Conservation (phyloP, 2,113 vertebrate genomes). For the Paedocypris sp. region DNA sequence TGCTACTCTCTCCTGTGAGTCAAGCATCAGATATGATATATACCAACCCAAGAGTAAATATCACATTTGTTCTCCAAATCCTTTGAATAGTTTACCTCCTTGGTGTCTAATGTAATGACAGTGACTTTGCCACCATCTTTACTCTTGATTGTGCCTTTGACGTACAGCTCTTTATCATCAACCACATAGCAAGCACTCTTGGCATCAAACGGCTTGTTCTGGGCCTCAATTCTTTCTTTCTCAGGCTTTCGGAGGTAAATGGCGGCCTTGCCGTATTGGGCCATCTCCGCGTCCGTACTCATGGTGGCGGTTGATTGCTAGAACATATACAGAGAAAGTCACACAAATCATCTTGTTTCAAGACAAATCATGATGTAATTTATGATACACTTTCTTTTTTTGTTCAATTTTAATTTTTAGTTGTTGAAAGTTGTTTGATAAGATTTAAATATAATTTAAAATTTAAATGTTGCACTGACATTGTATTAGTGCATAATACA, state of each 20-base stretch:
- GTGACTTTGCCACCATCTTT: conserved; percentile 57
- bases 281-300: conserved; percentile 33
- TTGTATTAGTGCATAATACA: too few relatives aligned
- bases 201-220: conserved; percentile 66
- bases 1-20: conserved; percentile 45
- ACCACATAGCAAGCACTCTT: conserved; percentile 65
- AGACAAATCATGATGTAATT: too few relatives aligned
- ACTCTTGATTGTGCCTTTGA: conserved; percentile 62
- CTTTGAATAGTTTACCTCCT: conserved; percentile 44
- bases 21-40: too few relatives aligned
- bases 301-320: conserved; percentile 19
- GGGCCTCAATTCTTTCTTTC: conserved; percentile 63
- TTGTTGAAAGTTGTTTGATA: too few relatives aligned
- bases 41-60: too few relatives aligned
- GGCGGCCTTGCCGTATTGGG: conserved; percentile 38
- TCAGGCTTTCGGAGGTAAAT: conserved; percentile 61
- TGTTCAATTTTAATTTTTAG: too few relatives aligned
- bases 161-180: conserved; percentile 56
- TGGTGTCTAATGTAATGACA: conserved; percentile 55
- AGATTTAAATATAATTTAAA: too few relatives aligned
- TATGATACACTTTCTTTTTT: too few relatives aligned
- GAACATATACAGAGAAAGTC: not conserved
- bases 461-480: too few relatives aligned
- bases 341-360: too few relatives aligned
- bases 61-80: too few relatives aligned